Base-by-base conservation (phyloP, 2,797 vertebrate species). In the Okamejei kenojei region DNA sequence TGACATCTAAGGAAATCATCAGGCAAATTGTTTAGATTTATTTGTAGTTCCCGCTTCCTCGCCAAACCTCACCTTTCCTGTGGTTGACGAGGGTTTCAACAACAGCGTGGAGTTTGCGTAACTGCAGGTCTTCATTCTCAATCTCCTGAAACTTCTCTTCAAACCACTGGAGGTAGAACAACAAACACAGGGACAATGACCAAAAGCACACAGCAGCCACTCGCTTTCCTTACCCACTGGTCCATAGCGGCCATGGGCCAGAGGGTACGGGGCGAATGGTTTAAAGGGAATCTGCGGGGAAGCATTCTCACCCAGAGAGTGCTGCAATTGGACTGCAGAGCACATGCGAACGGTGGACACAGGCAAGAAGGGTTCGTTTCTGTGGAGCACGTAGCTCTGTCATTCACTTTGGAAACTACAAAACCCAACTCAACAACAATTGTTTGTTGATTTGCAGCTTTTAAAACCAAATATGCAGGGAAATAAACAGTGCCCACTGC, bases 71-170 rank as follows among this genome's bases (percentile, higher is more conserved):
- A 99, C 99, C 99, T 98, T 98, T 99, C 90, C 99, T 97, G 95
- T 99, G 99, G 95, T 95, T 95, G 93, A 99, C 98, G 45, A 99
- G 97, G 0, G 96, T 97, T 73, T 99, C 99, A 0, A 99, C 97
- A 91, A 98, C 96, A 0, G 95, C 94, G 0, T 98, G 99, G 91
- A 99, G 96, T 95, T 98, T 99, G 94, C 98, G 96, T 79, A 99
- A 96, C 93, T 98, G 97, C 95, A 98, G 98, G 94, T 99, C 99
- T 94, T 98, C 97, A 1, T 96, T 96, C 94, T 99, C 99, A 93
- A 99, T 98, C 95, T 99, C 98, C 96, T 98, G 98, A 93, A 99
- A 97, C 95, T 99, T 99, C 95, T 99, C 99, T 95, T 99, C 99
- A 93, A 99, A 99, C 99, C 99, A 99, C 99, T 99, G 96, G 63